Base-by-base conservation (phyloP, 2,888 invertebrate genomes). In the Apodemia mormo region DNA sequence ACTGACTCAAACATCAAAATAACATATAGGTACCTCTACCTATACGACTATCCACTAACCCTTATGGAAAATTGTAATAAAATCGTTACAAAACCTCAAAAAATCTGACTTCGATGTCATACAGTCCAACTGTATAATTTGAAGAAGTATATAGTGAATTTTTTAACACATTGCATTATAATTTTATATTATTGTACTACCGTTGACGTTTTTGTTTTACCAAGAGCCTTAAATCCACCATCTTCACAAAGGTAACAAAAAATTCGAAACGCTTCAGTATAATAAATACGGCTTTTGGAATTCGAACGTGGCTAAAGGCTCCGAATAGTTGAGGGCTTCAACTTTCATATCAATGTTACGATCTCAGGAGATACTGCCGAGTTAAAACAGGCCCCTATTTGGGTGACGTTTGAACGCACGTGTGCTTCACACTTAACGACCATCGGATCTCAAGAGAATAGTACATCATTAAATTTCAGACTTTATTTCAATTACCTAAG, bases 321-420 rank as follows among this genome's bases (percentile, higher is more conserved):
- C 61, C 61, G 37, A 61, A 61, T 61, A 61, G 61, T 61, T 61
- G 61, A 61, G 61, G 61, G 33, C 61, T 33, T 61, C 61, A 61
- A 61, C 61, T 61, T 61, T 61, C 61, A 61, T 61, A 89, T 89
- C 89, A 84, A 82, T 78, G 84, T 82, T 85, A 85, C 84, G 83
- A 90, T 90, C 90, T 87, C 83, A 75, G 78, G 84, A 87, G 83
- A 85, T 85, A 83, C 83, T 82, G 80, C 81, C 80, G 82, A 79
- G 79, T 81, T 83, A 79, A 81, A 84, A 87, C 86, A 86, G 86
- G 88, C 85, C 85, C 87, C 87, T 86, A 88, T 89, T 90, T 87
- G 86, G 90, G 85, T 86, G 88, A 89, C 86, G 86, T 81, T 87
- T 84, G 80, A 86, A 87, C 89, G 85, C 91, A 92, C 91, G 91